Base-by-base conservation (phyloP, 2,888 invertebrate genomes). In the Rotaria socialis region DNA sequence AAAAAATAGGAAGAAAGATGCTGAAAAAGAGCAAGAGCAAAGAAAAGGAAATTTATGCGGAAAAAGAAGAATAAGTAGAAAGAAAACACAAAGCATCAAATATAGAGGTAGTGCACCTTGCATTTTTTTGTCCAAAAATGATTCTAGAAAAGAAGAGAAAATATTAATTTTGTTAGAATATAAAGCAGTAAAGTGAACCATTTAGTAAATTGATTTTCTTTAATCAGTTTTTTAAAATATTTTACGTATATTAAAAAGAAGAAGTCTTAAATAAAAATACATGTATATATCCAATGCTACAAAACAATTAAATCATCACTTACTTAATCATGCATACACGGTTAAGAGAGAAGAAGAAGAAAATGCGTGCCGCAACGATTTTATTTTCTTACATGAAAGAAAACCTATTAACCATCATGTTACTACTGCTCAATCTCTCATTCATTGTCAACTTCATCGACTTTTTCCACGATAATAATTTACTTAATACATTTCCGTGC, bases 21-120 rank as follows among this genome's bases (percentile, higher is more conserved):
- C 67, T 67, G 67, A 35, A 35, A 67, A 67, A 67, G 67, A 67
- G 35, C 67, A 67, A 67, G 67, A 27, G 67, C 27, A 35, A 67
- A 67, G 67, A 67, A 67, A 67, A 67, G 35, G 19, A 41, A 67
- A 35, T 19, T 35, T 35, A 14, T 67, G 35, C 67, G 67, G 67
- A 67, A 67, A 27, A 67, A 27, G 67, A 27, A 67, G 67, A 67
- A 67, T 27, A 67, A 67, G 19, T 35, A 41, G 67, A 35, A 35
- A 67, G 16, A 67, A 35, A 11, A 8, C 35, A 67, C 67, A 35
- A 19, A 35, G 35, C 27, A 67, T 35, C 35, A 67, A 67, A 19
- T 19, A 35, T 19, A 67, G 16, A 14, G 7, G 19, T 67, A 67
- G 35, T 35, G 27, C 27, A 67, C 67, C 67, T 67, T 67, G 1